Conservation (phyloP, 2,113 vertebrate genomes). For the Promerops cafer region DNA sequence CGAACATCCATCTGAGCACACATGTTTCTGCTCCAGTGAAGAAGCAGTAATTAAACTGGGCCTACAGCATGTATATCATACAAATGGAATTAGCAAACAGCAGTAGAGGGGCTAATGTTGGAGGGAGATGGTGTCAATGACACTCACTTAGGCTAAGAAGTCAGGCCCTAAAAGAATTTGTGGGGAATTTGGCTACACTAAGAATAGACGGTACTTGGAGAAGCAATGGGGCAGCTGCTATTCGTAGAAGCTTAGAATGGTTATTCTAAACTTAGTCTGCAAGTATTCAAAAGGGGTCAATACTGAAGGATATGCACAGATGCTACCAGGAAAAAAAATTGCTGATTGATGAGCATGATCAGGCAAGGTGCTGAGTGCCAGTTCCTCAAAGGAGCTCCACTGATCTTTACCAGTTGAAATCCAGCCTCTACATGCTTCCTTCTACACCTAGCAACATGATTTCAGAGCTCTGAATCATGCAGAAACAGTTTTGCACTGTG, state of each 20-base stretch:
- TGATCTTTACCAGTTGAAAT: neutral
- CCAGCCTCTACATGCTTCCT: neutral
- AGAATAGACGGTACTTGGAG: conserved; percentile 21
- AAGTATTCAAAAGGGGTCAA: neutral
- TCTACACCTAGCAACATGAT: neutral
- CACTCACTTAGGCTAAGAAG: neutral
- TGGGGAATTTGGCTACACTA: conserved; percentile 6
- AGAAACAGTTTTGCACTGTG: neutral
- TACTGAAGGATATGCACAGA: conserved; percentile 19
- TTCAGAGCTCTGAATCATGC: neutral
- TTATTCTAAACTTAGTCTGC: neutral
- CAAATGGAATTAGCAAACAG: neutral
- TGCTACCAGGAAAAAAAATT: neutral
- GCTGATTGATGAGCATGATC: neutral
- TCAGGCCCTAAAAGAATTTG: neutral
- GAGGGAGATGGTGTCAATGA: neutral
- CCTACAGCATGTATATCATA: neutral
- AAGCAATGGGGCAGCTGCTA: conserved; percentile 24
- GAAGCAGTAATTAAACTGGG: neutral
- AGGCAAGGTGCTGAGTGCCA: conserved; percentile 35
- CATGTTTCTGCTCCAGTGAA: neutral
- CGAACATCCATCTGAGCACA: fast-evolving
- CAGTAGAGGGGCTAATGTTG: neutral
- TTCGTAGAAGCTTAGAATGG: neutral
- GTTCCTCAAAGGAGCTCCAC: neutral